These are phyloP conservation scores for Lasioglossum morio DNA, from an alignment of 2,888 invertebrate genomes.

Conservation along the genomic window DNA sequence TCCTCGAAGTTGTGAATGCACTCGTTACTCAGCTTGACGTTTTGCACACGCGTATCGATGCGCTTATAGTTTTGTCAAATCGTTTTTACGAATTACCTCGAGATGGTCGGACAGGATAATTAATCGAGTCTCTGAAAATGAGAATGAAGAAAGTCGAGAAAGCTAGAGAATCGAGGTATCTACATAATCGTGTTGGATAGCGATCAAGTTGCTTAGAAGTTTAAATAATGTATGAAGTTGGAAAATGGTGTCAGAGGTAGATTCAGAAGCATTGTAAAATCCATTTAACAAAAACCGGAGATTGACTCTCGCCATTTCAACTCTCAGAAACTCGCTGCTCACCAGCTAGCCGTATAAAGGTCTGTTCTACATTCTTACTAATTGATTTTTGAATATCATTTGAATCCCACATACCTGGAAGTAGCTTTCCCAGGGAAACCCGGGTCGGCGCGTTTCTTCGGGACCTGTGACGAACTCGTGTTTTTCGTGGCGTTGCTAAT, in stretches of 20 bases:
- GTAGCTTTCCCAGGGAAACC: conserved; percentile 66
- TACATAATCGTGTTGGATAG: not conserved
- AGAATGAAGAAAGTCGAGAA: conserved; percentile 11
- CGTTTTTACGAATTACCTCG: not conserved
- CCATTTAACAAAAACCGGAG: not conserved
- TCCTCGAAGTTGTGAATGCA: not conserved
- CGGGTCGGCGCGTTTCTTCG: conserved; percentile 77
- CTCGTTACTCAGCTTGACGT: not conserved
- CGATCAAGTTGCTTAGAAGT: not conserved
- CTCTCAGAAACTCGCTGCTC: not conserved
- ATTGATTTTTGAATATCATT: not conserved
- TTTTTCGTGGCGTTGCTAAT: conserved; percentile 58
- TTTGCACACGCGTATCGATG: not conserved
- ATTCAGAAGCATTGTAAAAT: not conserved
- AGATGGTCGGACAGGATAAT: not conserved
- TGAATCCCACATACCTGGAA: conserved; percentile 71
- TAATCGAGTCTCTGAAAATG: not conserved
- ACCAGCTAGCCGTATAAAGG: not conserved
- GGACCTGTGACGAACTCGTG: conserved; percentile 53
- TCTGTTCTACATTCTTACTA: too few relatives aligned
- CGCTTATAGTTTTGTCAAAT: not conserved
- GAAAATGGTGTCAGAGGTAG: not conserved
- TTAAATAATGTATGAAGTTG: not conserved
- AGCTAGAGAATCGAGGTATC: not conserved
- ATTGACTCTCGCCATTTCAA: not conserved